Base-by-base conservation (phyloP, 35 echinoderm and acorn worm genomes). In the Acanthaster planci region DNA sequence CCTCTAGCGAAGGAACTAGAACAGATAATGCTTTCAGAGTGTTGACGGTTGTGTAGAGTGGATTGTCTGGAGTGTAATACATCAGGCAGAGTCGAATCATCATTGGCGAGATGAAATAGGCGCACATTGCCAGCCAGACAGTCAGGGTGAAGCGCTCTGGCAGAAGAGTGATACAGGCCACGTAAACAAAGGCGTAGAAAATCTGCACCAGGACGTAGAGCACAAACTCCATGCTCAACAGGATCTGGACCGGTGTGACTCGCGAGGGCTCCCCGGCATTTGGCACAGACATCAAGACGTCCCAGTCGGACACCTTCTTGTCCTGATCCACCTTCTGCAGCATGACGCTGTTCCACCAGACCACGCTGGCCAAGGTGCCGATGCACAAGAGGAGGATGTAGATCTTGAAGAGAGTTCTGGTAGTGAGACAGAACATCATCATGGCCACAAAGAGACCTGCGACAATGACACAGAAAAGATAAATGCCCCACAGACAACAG, bases 151-250 rank as follows among this genome's bases (percentile, higher is more conserved):
- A 27, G 80, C 59, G 31, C 36, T 64, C 12, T 60, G 44, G 67
- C 76, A 85, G 54, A 58, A 93, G 17, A 18, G 80, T 80, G 31
- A 32, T 42, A 39, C 82, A 59, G 7, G 78, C 42, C 29, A 82
- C 60, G 38, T 91, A 91, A 8, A 87, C 17, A 81, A 91, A 95
- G 23, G 89, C 89, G 60, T 95, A 95, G 60, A 86, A 35, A 12
- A 77, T 39, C 51, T 95, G 93, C 26, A 88, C 55, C 40, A 83
- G 84, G 18, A 87, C 23, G 82, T 95, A 95, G 18, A 95, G 51
- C 1, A 85, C 77, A 67, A 95, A 95, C 67, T 95, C 93, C 37
- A 87, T 58, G 50, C 93, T 95, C 75, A 77, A 84, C 56, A 95
- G 21, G 9, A 95, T 87, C 17, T 87, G 80, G 19, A 89, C 52